Evolutionary conservation across 2,113 vertebrate genomes (phyloP).

Genomic region (Spea bombifrons): DNA sequence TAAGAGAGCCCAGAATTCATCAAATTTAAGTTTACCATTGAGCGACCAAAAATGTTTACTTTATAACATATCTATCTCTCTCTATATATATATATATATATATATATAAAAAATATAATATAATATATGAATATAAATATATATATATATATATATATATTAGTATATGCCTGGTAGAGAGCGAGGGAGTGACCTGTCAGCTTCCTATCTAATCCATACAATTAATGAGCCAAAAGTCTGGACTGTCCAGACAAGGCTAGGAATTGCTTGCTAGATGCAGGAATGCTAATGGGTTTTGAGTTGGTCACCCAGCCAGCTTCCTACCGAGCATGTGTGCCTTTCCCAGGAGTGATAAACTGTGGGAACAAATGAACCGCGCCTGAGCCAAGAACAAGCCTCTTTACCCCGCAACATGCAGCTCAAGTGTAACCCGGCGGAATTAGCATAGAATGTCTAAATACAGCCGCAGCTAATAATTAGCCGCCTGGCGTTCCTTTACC

Average conservation of each 20-base stretch:
- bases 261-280: background rate
- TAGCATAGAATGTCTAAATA: conserved; percentile 51
- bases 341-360: conserved; percentile 2
- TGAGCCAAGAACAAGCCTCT: conserved; percentile 19
- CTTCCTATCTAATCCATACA: background rate
- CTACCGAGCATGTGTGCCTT: background rate
- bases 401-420: background rate
- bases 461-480: conserved; percentile 49
- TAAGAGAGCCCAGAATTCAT: no score
- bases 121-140: no score
- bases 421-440: conserved; percentile 41
- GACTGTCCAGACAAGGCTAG: background rate
- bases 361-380: conserved; percentile 1
- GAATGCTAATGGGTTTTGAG: conserved; percentile 22
- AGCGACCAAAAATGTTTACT: no score
- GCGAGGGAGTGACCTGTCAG: no score
- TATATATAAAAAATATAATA: no score
- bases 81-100: no score
- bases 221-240: background rate
- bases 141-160: no score
- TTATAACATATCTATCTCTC: no score
- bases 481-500: conserved; percentile 52
- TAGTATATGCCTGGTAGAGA: background rate
- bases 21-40: no score
- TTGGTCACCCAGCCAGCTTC: background rate